Evolutionary conservation across 2,113 vertebrate genomes (phyloP).

Genomic region (Eurypyga helias): DNA sequence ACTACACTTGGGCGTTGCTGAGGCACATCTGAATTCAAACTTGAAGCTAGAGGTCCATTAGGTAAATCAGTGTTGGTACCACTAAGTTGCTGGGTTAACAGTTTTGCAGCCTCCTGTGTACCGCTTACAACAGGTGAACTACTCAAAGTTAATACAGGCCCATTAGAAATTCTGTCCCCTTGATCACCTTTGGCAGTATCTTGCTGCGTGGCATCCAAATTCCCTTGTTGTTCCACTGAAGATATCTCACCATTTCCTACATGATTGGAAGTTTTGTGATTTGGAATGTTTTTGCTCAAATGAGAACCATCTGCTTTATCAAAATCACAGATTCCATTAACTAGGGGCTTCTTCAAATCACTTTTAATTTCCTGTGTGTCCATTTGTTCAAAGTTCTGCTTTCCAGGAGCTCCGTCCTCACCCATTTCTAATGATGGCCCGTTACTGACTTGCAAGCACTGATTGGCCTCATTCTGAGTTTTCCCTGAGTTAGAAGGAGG

Average conservation of each 20-base stretch:
- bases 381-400: constrained; percentile 86
- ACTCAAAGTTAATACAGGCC: constrained; percentile 87
- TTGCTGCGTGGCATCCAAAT: constrained; percentile 87
- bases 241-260: constrained; percentile 96
- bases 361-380: constrained; percentile 80
- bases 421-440: constrained; percentile 87
- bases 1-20: constrained; percentile 90
- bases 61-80: constrained; percentile 86
- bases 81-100: constrained; percentile 81
- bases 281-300: constrained; percentile 99
- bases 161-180: constrained; percentile 92
- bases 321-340: constrained; percentile 99
- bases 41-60: constrained; percentile 92
- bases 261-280: constrained; percentile 99
- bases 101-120: constrained; percentile 78
- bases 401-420: constrained; percentile 87
- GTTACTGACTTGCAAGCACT: constrained; percentile 87
- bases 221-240: constrained; percentile 84
- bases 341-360: constrained; percentile 92
- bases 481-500: constrained; percentile 99
- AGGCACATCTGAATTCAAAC: constrained; percentile 87
- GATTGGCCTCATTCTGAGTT: constrained; percentile 87
- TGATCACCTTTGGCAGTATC: constrained; percentile 99
- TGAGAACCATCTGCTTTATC: constrained; percentile 90
- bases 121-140: constrained; percentile 79